These are phyloP conservation scores for Pardosa pseudoannulata DNA, from an alignment of 2,888 invertebrate genomes.

Conservation along the genomic window DNA sequence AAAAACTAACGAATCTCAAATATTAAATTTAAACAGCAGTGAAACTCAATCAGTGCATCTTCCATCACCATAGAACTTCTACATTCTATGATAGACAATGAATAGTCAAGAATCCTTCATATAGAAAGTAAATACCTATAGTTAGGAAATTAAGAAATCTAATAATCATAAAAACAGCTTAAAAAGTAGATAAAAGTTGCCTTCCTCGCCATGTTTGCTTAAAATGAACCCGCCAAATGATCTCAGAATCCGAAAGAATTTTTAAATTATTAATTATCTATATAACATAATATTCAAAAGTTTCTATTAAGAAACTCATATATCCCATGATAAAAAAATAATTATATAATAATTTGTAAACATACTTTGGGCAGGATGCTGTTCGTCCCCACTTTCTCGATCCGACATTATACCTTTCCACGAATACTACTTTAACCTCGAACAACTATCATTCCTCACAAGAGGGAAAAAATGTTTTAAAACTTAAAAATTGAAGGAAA, in stretches of 20 bases:
- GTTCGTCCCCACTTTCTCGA: constrained; percentile 78
- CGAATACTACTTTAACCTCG: constrained; percentile 75
- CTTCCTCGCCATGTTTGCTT: constrained; percentile 70
- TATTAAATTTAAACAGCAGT: too few species aligned
- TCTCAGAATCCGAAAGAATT: background rate
- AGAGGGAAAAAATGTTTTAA: constrained; percentile 16
- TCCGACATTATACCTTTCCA: constrained; percentile 79
- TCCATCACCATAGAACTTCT: too few species aligned
- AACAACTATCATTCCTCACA: constrained; percentile 44
- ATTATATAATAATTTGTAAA: constrained; percentile 35
- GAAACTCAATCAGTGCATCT: too few species aligned
- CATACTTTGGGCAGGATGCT: constrained; percentile 77
- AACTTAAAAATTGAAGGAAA: background rate
- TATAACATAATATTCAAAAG: background rate
- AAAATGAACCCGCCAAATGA: constrained; percentile 66
- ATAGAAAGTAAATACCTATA: too few species aligned
- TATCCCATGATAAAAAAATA: background rate
- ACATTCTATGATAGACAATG: too few species aligned
- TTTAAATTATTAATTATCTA: background rate
- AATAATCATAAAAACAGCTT: constrained; percentile 19
- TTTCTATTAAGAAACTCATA: background rate
- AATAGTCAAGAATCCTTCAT: too few species aligned
- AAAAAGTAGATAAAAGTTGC: constrained; percentile 65
- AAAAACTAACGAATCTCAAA: too few species aligned
- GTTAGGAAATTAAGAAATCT: too few species aligned